Percentiles rank a stretch among this genome's conserved stretches.
Evolutionary conservation across 2,113 vertebrate genomes (phyloP).

Genomic region (Vidua macroura): DNA sequence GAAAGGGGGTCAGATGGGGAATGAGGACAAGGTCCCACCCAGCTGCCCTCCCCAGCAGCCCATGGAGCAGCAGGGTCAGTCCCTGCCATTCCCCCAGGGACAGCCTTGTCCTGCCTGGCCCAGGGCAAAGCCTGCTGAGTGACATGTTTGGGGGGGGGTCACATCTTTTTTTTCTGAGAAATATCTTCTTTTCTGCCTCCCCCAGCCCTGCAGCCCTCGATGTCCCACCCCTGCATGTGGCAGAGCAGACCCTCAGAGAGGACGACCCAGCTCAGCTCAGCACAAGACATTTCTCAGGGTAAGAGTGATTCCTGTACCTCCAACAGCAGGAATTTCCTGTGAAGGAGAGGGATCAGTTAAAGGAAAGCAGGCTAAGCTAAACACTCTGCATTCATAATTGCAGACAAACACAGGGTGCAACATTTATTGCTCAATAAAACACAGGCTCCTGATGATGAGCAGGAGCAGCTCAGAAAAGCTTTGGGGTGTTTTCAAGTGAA

Average conservation of each 20-base stretch:
- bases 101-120: background rate
- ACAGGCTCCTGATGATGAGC: background rate
- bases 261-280: background rate
- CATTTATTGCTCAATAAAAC: background rate
- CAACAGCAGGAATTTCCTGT: conserved; percentile 40
- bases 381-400: conserved; percentile 21
- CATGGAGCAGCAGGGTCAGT: background rate
- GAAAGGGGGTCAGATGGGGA: background rate
- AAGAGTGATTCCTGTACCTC: background rate
- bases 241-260: background rate
- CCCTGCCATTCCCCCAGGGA: background rate
- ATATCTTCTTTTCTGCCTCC: background rate
- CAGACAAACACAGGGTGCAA: background rate
- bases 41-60: background rate
- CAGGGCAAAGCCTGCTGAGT: background rate
- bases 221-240: background rate
- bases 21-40: background rate
- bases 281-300: background rate
- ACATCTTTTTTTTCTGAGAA: background rate
- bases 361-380: background rate
- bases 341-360: background rate
- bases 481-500: background rate
- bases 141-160: rapidly evolving
- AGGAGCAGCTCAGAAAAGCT: background rate
- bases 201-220: background rate